A percentile compares a stretch with the other conserved stretches of the same genome.
phyloP scores from a whole-genome alignment of 2,797 vertebrate species.

The Scyliorhinus canicula region DNA sequence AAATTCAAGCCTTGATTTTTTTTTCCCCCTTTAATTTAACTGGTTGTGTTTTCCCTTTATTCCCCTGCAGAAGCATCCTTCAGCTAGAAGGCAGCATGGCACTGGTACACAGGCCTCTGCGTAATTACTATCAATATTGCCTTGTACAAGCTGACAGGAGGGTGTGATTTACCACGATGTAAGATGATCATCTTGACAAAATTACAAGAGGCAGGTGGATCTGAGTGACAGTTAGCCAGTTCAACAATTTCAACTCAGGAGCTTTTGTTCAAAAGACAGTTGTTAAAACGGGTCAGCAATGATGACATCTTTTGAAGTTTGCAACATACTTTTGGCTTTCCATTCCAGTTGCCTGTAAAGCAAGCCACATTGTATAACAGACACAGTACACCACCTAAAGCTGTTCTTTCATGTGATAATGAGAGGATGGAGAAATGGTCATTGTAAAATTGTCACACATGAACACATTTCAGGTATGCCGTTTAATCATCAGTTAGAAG shows the following conservation, averaged over 20 bases:
- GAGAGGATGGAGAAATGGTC: not conserved
- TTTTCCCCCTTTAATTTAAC: not conserved
- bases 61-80: not conserved
- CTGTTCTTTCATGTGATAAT: not conserved
- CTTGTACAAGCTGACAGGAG: not conserved
- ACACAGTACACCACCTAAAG: not conserved
- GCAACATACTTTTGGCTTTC: not conserved
- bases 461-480: not conserved
- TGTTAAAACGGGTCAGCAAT: not conserved
- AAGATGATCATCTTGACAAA: not conserved
- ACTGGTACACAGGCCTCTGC: not conserved
- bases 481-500: not conserved
- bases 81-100: not conserved
- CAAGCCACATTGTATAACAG: not conserved
- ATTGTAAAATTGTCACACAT: not conserved
- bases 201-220: not conserved
- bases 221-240: not conserved
- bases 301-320: not conserved
- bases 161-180: not conserved
- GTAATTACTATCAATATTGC: not conserved
- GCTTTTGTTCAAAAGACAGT: not conserved
- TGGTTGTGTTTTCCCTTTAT: not conserved
- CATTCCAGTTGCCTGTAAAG: not conserved
- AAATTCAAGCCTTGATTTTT: too few relatives aligned
- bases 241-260: not conserved